Evolutionary conservation across 2,113 vertebrate species (phyloP), one percentile per base, ranked within the genome.

Genomic region (Tor tambroides): DNA sequence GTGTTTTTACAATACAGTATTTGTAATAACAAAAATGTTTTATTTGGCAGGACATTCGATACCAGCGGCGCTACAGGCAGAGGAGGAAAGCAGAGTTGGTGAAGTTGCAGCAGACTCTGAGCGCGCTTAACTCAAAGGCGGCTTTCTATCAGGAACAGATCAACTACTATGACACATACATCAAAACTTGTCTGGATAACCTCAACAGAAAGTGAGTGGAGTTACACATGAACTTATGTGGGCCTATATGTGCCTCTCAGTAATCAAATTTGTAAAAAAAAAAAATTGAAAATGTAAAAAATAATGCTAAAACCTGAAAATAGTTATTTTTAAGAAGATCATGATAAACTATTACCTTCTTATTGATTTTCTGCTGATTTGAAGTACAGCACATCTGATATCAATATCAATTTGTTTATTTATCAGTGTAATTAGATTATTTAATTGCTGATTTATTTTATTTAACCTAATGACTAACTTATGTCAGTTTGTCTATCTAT

Each of bases 111-210:
- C 98, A 99, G 91, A 97, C 98, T 11, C 92, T 99, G 88, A 95
- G 92, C 2, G 98, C 97, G 1, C 97, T 99, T 51, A 99, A 99
- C 90, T 96, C 97, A 49, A 99, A 99, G 92, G 95, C 97, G 0
- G 89, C 93, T 6, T 99, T 99, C 93, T 98, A 96, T 90, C 97
- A 98, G 91, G 98, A 99, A 49, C 98, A 99, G 93, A 96, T 96
- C 92, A 97, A 98, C 93, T 99, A 98, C 90, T 99, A 98, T 32
- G 98, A 99, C 87, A 97, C 97, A 30, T 99, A 99, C 81, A 99
- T 99, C 91, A 99, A 98, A 94, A 98, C 98, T 28, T 99, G 98
- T 85, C 93, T 99, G 88, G 98, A 99, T 93, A 99, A 99, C 93
- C 94, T 99, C 87, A 98, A 98, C 90, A 95, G 97, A 90, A 98